phyloP scores from a whole-genome alignment of 2,113 vertebrate species.

The Archocentrus centrarchus region DNA sequence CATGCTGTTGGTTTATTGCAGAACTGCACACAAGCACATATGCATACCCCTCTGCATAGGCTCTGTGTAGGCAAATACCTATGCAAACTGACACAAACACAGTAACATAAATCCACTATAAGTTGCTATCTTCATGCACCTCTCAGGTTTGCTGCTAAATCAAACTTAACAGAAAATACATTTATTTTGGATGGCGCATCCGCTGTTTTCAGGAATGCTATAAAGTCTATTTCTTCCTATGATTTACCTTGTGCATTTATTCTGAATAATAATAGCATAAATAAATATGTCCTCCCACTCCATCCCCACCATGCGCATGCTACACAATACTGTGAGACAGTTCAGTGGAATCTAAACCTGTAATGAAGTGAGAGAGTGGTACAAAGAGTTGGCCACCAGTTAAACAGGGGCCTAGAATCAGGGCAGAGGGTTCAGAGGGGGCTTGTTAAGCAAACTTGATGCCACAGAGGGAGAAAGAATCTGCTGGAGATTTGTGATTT shows the following conservation, averaged over 20 bases:
- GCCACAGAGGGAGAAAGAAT: constrained; percentile 26
- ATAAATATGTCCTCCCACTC: not conserved
- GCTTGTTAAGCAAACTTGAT: constrained; percentile 61
- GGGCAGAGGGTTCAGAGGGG: constrained; percentile 47
- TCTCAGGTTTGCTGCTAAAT: no score
- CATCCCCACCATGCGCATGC: not conserved
- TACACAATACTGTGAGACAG: constrained; percentile 43
- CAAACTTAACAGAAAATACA: no score
- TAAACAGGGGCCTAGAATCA: constrained; percentile 60
- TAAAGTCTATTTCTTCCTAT: not conserved
- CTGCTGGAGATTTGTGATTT: constrained; percentile 49
- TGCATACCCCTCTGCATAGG: no score
- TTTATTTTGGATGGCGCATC: not conserved
- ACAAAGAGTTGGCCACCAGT: constrained; percentile 42
- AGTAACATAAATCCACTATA: no score
- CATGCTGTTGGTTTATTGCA: no score
- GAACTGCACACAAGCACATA: no score
- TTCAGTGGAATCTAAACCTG: constrained; percentile 47
- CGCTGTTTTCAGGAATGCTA: not conserved
- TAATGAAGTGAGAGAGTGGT: constrained; percentile 44
- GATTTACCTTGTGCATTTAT: not conserved
- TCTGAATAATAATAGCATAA: constrained; percentile 2
- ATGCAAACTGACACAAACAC: no score
- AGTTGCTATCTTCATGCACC: no score
- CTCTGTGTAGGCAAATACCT: no score